phyloP scores from a whole-genome alignment of 2,888 invertebrate genomes.

The Drosophila flavopinicola region DNA sequence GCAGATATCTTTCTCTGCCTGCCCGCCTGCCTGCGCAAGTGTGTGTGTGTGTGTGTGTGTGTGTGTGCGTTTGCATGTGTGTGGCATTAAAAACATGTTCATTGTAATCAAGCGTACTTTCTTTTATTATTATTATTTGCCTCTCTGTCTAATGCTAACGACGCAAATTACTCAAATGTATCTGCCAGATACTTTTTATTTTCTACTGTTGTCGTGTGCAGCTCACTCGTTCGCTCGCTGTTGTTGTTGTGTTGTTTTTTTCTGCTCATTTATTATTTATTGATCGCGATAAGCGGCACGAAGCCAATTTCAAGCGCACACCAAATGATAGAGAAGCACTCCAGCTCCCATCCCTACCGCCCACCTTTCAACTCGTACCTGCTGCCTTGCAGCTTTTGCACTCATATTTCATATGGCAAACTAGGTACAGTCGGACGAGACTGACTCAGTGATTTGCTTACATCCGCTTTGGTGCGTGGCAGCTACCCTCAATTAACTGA shows the following conservation, averaged over 20 bases:
- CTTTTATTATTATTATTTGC: conserved; percentile 79
- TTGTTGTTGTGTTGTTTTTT: conserved; percentile 35
- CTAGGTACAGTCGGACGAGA: conserved; percentile 44
- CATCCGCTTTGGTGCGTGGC: conserved; percentile 70
- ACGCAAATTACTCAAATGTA: conserved; percentile 82
- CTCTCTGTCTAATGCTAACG: conserved; percentile 64
- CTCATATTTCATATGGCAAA: conserved; percentile 7
- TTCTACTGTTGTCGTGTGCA: conserved; percentile 58
- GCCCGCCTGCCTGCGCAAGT: conserved; percentile 11
- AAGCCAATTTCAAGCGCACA: conserved; percentile 78
- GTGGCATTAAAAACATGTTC: conserved; percentile 76
- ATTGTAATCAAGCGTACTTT: conserved; percentile 80
- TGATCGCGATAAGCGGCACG: conserved; percentile 84
- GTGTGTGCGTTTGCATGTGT: conserved; percentile 25
- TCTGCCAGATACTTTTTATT: conserved; percentile 76
- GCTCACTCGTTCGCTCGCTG: conserved; percentile 5
- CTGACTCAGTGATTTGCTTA: conserved; percentile 42
- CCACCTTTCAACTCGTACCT: conserved; percentile 1
- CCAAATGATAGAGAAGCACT: conserved; percentile 67
- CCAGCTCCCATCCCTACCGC: conserved; percentile 5
- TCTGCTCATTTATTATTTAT: conserved; percentile 83
- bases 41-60: conserved; percentile 5
- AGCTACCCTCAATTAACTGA: conserved; percentile 63
- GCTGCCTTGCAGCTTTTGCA: conserved; percentile 29
- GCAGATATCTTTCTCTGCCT: conserved; percentile 76